Evolutionary conservation across 1,140 invertebrate species (phyloP), one percentile per base, ranked within the genome.

Genomic region (Schlechtendalia chinensis): DNA sequence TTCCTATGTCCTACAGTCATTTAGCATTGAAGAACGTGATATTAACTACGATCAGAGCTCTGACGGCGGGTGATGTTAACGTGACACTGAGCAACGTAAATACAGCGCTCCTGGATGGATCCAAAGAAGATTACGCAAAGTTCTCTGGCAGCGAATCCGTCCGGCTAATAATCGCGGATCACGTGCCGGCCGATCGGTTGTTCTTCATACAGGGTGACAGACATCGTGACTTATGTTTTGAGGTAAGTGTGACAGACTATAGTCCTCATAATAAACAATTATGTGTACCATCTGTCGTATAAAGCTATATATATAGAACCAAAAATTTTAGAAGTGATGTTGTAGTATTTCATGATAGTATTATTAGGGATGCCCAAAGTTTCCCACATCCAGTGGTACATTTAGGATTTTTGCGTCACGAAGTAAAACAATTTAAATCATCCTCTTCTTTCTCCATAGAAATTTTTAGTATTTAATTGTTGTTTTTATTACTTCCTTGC

Each of bases 101-200:
- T 3, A 63, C 22, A 0, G 75, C 75, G 4, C 75, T 79, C 27
- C 10, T 79, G 1, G 75, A 79, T 1, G 75, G 75, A 5, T 79
- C 39, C 17, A 58, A 79, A 27, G 39, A 11, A 50, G 39, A 47
- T 12, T 61, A 79, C 11, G 16, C 0, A 12, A 16, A 79, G 32
- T 79, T 58, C 24, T n/a, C 45, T 0, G 72, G 72, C 0, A 27
- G 29, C 16, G 29, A 32, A 39, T 1, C n/a, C 10, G 29, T 79
- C 0, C 58, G 58, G 14, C n/a, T 39, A 39, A 39, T 79, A 22
- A 24, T 79, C 16, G 19, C 39, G 17, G 14, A 63, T 22, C 58
- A 50, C n/a, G 56, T 79, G n/a, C 50, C 69, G 4, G 24, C 24
- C 0, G 17, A 54, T 3, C 24, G 39, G 45, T 47, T 61, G 39